These are phyloP conservation scores for Origma solitaria DNA, from an alignment of 2,113 vertebrate species.

Conservation along the genomic window DNA sequence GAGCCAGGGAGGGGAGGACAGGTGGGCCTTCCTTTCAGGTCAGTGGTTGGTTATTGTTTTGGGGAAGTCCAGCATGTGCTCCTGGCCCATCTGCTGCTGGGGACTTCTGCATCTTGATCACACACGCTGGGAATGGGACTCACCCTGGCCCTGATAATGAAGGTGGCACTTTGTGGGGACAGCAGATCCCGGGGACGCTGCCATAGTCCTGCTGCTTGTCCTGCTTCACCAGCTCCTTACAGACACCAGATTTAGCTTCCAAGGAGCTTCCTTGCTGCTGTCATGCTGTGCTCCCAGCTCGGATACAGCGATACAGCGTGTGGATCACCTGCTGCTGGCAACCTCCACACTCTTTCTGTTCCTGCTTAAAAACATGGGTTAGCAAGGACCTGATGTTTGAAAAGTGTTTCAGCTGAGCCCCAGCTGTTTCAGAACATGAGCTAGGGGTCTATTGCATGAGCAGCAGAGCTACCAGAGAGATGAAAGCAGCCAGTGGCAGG, in stretches of 20 bases:
- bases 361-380: background rate
- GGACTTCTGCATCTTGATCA: background rate
- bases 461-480: background rate
- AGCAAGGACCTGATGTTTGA: background rate
- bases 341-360: background rate
- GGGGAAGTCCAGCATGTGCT: background rate
- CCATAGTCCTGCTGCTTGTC: background rate
- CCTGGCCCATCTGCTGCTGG: background rate
- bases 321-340: background rate
- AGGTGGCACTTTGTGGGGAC: background rate
- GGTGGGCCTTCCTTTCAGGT: slow-evolving; percentile 14
- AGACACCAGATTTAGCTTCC: background rate
- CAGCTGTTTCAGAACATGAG: background rate
- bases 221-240: background rate
- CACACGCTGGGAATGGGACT: background rate
- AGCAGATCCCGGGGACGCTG: background rate
- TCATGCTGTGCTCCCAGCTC: background rate
- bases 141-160: accelerated
- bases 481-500: background rate
- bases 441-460: accelerated
- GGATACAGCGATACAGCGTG: accelerated
- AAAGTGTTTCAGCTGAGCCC: background rate
- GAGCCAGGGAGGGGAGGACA: background rate
- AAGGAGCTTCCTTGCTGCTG: background rate
- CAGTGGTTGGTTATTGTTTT: background rate